Conservation (phyloP, 92 coral and sea anemone species). For the Zoanthus gigantus region DNA sequence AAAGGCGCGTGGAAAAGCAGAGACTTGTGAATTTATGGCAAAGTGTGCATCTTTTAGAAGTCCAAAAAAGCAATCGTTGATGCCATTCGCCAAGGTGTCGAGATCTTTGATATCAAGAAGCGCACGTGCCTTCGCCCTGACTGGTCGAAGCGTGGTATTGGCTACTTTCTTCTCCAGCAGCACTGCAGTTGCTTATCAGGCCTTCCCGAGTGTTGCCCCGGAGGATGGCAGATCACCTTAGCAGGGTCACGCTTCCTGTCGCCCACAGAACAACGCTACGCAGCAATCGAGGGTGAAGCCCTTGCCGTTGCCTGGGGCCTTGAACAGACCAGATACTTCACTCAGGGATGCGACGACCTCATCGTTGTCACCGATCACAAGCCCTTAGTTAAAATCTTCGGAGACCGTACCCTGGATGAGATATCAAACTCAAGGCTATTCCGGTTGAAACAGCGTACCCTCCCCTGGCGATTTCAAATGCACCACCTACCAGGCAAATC, state of each 20-base stretch:
- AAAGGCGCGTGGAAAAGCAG: too few relatives aligned
- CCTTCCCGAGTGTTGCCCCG: constrained; percentile 7
- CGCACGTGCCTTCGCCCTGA: constrained; percentile 43
- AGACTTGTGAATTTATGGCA: too few relatives aligned
- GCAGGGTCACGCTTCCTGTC: constrained; percentile 6
- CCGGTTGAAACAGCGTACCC: constrained; percentile 17
- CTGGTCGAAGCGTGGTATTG: constrained; percentile 41
- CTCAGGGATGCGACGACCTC: constrained; percentile 49
- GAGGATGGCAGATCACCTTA: neutral
- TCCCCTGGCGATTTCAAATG: neutral
- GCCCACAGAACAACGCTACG: neutral
- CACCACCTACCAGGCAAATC: neutral
- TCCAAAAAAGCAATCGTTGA: constrained; percentile 37
- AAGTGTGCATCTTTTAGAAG: constrained; percentile 1
- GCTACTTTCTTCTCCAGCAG: constrained; percentile 23
- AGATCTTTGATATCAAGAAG: constrained; percentile 21
- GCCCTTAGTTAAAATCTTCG: constrained; percentile 43
- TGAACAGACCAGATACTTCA: constrained; percentile 41
- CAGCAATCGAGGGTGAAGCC: constrained; percentile 1
- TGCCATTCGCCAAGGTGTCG: constrained; percentile 36
- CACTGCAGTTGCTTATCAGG: constrained; percentile 27
- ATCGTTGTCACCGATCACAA: constrained; percentile 46
- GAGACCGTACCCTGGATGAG: constrained; percentile 41
- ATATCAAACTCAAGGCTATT: constrained; percentile 19
- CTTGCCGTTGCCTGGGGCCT: constrained; percentile 49